phyloP scores from a whole-genome alignment of 2,797 vertebrate species.

The Sebastes oblongus region DNA sequence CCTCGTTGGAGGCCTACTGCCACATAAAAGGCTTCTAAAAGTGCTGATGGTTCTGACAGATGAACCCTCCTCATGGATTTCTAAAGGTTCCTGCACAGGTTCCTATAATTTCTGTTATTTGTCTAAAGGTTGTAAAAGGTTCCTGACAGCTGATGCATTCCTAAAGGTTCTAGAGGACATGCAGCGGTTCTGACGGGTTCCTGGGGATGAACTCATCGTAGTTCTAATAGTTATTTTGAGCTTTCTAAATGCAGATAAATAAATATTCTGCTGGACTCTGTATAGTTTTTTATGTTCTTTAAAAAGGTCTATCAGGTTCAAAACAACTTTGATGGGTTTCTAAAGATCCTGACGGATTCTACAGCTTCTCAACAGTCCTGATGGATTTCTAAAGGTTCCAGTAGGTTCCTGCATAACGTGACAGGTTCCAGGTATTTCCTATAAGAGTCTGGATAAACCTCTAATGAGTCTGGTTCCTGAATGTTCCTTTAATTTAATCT shows the following conservation, averaged over 20 bases:
- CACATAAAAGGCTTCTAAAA: slow-evolving; percentile 84
- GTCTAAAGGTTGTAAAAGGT: neutral
- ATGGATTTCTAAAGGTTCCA: neutral
- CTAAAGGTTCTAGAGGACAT: neutral
- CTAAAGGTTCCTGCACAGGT: neutral
- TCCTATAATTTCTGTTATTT: neutral
- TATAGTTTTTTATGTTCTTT: neutral
- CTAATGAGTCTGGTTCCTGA: neutral
- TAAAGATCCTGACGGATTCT: neutral
- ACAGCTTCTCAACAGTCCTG: neutral
- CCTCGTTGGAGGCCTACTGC: slow-evolving; percentile 98
- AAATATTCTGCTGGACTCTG: neutral
- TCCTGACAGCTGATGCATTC: neutral
- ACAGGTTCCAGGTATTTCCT: neutral
- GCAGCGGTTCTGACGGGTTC: neutral
- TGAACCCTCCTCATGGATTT: neutral
- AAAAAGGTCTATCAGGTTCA: neutral
- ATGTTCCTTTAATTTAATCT: no score
- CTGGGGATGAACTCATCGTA: neutral
- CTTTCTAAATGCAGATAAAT: neutral
- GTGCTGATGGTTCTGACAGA: neutral
- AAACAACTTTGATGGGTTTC: neutral
- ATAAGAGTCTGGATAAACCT: neutral
- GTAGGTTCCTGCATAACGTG: neutral
- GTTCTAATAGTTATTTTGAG: neutral